Percentiles rank a stretch among this genome's conserved stretches.
These are phyloP conservation scores for Raja brachyura DNA, from an alignment of 2,113 vertebrate genomes.

Conservation along the genomic window DNA sequence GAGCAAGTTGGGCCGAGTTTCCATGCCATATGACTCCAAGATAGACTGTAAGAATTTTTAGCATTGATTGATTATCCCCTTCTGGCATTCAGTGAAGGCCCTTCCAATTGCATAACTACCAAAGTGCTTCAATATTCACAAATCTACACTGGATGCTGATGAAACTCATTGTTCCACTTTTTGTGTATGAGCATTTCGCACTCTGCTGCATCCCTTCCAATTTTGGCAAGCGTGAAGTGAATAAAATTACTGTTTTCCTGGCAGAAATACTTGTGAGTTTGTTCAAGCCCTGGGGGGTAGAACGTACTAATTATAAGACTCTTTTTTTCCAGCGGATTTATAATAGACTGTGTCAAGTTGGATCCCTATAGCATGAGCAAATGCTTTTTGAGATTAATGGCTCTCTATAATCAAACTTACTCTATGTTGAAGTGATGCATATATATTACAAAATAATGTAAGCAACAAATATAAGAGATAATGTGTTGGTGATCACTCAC, in stretches of 20 bases:
- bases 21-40: too few species aligned
- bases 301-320: constrained; percentile 10
- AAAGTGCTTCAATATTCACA: background rate
- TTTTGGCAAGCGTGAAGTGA: background rate
- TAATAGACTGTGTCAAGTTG: constrained; percentile 10
- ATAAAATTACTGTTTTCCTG: background rate
- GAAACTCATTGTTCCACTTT: constrained; percentile 12
- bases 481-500: background rate
- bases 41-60: background rate
- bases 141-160: background rate
- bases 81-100: background rate
- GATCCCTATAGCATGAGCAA: background rate
- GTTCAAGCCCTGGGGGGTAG: background rate
- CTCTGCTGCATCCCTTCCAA: background rate
- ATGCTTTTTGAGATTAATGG: background rate
- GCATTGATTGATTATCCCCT: background rate
- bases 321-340: background rate
- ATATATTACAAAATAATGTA: background rate
- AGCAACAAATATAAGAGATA: background rate
- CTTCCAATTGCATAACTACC: background rate
- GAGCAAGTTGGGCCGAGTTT: too few species aligned
- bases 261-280: constrained; percentile 20
- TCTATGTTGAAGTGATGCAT: background rate
- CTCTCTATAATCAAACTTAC: background rate
- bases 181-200: background rate